Percentiles rank a stretch among this genome's conserved stretches.
These are phyloP conservation scores for Leptopilina drosophilae DNA, from an alignment of 2,888 invertebrate genomes.

Conservation along the genomic window DNA sequence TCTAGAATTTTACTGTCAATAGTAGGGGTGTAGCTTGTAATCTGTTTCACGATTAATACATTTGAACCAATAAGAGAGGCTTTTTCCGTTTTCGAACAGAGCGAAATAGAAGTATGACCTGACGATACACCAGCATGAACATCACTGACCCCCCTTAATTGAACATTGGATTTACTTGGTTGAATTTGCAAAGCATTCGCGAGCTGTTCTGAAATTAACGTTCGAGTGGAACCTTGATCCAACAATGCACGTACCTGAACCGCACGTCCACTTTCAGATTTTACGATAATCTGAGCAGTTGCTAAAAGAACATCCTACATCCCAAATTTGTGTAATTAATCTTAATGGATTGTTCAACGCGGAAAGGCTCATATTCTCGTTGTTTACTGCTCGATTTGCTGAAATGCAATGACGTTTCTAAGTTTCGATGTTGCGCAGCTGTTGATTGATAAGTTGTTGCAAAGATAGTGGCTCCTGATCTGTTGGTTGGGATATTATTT, in stretches of 20 bases:
- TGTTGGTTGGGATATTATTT: too few relatives aligned
- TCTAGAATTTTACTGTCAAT: neutral
- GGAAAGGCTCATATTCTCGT: neutral
- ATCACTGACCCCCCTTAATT: neutral
- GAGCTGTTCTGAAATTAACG: neutral
- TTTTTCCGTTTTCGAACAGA: neutral
- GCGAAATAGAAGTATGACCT: neutral
- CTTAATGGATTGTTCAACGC: neutral
- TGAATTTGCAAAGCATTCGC: neutral
- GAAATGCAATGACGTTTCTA: neutral
- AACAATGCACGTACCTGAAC: neutral
- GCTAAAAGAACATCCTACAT: constrained; percentile 7
- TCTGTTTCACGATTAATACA: neutral
- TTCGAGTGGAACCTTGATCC: constrained; percentile 13
- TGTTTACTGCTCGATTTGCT: too few relatives aligned
- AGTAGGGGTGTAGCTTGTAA: neutral
- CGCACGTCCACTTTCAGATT: neutral
- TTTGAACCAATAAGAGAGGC: neutral
- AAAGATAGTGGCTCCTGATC: too few relatives aligned
- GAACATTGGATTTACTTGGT: neutral
- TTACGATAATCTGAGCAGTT: neutral
- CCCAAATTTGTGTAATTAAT: neutral
- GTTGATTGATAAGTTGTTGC: neutral
- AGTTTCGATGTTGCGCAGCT: neutral
- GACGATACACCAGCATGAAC: neutral